Evolutionary conservation across 2,888 invertebrate species (phyloP).

Genomic region (Fragum whitleyi): DNA sequence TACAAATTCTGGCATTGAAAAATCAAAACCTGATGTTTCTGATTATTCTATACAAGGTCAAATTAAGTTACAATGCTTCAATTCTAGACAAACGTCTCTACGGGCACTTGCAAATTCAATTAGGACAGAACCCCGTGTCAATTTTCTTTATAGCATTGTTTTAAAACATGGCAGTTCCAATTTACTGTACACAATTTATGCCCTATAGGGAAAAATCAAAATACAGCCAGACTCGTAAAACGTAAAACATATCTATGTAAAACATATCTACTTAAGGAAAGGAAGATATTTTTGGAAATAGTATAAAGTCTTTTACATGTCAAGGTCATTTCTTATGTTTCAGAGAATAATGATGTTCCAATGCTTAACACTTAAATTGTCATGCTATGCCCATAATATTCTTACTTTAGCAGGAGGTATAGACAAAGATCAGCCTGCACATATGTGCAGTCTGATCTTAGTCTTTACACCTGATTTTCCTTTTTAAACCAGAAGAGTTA

Average conservation of each 20-base stretch:
- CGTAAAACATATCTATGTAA: conserved; percentile 5
- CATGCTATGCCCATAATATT: no score
- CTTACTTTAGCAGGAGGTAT: no score
- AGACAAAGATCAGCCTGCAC: no score
- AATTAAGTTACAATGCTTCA: conserved; percentile 24
- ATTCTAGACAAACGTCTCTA: conserved; percentile 28
- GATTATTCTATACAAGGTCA: conserved; percentile 26
- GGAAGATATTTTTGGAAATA: no score
- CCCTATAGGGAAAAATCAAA: conserved; percentile 24
- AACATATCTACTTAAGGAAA: no score
- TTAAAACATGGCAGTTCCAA: conserved; percentile 48
- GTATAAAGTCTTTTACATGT: no score
- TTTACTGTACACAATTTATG: conserved; percentile 36
- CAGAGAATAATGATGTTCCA: no score
- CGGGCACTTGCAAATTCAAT: conserved; percentile 43
- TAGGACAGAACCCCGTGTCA: conserved; percentile 46
- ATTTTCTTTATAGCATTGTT: conserved; percentile 43
- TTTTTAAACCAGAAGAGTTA: no score
- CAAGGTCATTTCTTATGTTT: no score
- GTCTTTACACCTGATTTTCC: no score
- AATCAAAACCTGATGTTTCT: conserved; percentile 17
- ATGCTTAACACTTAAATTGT: no score
- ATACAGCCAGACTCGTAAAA: neutral
- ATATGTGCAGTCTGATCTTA: no score
- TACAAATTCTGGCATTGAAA: neutral